Conservation (phyloP, 2,113 vertebrate genomes). For the Micronycteris hirsuta region DNA sequence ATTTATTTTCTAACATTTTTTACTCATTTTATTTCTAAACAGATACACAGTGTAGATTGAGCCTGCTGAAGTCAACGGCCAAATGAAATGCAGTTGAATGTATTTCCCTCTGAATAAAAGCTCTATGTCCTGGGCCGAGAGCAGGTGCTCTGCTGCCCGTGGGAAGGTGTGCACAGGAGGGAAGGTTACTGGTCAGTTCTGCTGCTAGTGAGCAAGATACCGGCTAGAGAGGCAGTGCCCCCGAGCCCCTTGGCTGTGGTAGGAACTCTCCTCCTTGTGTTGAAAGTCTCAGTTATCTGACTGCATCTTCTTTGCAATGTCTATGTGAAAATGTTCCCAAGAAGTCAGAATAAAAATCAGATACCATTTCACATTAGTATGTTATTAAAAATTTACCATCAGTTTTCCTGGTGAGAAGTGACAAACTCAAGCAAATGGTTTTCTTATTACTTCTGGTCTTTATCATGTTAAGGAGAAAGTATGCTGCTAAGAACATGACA, state of each 20-base stretch:
- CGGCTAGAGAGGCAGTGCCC: not conserved
- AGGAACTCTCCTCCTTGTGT: not conserved
- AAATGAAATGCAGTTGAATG: not conserved
- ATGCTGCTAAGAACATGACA: slow-evolving; percentile 63
- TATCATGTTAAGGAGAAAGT: slow-evolving; percentile 68
- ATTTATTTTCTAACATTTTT: not conserved
- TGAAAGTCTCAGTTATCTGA: not conserved
- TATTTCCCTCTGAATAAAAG: not conserved
- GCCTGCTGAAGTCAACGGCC: not conserved
- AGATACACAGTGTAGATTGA: not conserved
- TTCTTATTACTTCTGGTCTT: slow-evolving; percentile 61
- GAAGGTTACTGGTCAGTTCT: not conserved
- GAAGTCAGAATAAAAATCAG: slow-evolving; percentile 42
- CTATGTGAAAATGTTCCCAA: slow-evolving; percentile 28
- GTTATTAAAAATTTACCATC: slow-evolving; percentile 40
- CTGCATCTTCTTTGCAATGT: not conserved
- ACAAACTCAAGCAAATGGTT: slow-evolving; percentile 20
- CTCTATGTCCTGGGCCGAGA: not conserved
- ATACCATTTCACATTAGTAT: not conserved
- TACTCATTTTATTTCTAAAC: not conserved
- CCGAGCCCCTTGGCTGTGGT: not conserved
- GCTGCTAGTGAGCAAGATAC: not conserved
- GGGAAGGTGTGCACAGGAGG: not conserved
- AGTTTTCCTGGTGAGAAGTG: slow-evolving; percentile 44
- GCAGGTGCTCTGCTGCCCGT: not conserved